Evolutionary conservation across 2,888 invertebrate species (phyloP).

Genomic region (Sylvicola cinctus): DNA sequence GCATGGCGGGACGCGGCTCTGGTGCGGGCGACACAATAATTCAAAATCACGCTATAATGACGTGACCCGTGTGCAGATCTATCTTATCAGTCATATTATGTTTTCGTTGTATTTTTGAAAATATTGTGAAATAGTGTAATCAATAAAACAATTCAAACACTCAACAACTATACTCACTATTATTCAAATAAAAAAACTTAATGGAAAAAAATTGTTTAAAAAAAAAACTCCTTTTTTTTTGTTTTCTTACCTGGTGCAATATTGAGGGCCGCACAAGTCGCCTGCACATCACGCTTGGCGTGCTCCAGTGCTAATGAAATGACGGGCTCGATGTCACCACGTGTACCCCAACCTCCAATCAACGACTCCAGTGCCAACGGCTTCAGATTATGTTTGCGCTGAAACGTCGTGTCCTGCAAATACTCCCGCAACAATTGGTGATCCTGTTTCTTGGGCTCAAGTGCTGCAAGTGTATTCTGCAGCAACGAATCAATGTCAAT

Average conservation of each 20-base stretch:
- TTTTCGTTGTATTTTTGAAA: too few relatives aligned
- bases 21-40: too few relatives aligned
- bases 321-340: conserved; percentile 64
- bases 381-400: conserved; percentile 61
- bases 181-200: too few relatives aligned
- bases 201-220: too few relatives aligned
- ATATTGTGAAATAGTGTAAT: too few relatives aligned
- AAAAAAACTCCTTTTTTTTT: too few relatives aligned
- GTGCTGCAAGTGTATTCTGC: conserved; percentile 11
- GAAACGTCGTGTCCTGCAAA: conserved; percentile 65
- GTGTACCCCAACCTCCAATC: conserved; percentile 30
- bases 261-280: conserved; percentile 63
- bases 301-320: conserved; percentile 71
- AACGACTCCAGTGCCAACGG: conserved; percentile 51
- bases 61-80: too few relatives aligned
- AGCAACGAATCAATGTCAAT: conserved; percentile 20
- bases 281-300: conserved; percentile 66
- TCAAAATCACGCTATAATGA: too few relatives aligned
- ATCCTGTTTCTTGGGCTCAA: conserved; percentile 25
- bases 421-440: conserved; percentile 63
- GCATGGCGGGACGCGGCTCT: too few relatives aligned
- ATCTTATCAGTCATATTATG: too few relatives aligned
- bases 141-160: too few relatives aligned
- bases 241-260: conserved; percentile 64
- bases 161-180: too few relatives aligned